Conservation (phyloP, 1,140 invertebrate species). For the Akabosia matsudoensis region DNA sequence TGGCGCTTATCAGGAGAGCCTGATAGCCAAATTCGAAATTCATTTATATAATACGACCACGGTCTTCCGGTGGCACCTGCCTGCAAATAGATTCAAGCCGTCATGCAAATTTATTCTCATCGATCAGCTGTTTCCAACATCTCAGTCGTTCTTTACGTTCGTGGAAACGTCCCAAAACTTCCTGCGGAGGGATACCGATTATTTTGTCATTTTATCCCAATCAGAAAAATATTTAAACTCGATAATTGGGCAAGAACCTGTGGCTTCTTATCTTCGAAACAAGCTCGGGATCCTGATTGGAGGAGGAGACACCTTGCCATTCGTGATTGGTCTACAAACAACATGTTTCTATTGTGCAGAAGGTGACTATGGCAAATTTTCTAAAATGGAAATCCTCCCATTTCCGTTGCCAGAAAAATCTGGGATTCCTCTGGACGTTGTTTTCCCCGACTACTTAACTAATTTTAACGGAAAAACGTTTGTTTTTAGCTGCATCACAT, state of each 20-base stretch:
- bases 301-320: not conserved
- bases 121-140: no score
- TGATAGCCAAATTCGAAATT: no score
- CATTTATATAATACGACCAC: no score
- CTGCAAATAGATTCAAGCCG: no score
- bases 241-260: not conserved
- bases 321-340: no score
- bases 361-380: no score
- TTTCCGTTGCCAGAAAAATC: not conserved
- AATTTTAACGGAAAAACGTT: not conserved
- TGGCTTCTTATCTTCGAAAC: not conserved
- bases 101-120: no score
- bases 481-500: not conserved
- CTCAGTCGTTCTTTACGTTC: no score
- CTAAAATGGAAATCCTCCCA: not conserved
- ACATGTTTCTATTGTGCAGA: not conserved
- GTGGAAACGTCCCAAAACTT: no score
- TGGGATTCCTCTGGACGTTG: not conserved
- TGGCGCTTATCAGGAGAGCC: no score
- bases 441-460: not conserved
- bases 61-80: no score
- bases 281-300: not conserved
- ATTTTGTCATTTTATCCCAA: not conserved
- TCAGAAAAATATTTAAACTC: not conserved
- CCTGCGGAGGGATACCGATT: not conserved